Conservation (phyloP, 2,888 invertebrate genomes). For the Noctua comes region DNA sequence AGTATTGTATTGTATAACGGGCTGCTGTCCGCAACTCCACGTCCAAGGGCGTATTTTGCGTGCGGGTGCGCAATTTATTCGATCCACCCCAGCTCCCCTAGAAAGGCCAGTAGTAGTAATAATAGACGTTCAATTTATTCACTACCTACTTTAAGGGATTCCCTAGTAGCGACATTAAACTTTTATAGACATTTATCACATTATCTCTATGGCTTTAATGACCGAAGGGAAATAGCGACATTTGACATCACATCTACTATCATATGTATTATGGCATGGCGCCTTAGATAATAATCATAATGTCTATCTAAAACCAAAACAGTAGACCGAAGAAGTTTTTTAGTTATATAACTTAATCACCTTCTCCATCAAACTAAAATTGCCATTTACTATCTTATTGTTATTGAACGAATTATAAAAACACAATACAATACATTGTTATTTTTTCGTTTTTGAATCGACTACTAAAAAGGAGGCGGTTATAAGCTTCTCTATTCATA, state of each 20-base stretch:
- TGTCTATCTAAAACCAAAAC: background rate
- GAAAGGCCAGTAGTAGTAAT: background rate
- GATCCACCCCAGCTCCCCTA: too few species aligned
- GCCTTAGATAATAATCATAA: background rate
- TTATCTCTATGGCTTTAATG: background rate
- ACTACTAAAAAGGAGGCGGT: background rate
- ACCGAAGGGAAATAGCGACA: background rate
- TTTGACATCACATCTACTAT: slow-evolving; percentile 17
- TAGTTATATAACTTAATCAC: slow-evolving; percentile 14
- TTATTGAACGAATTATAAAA: slow-evolving; percentile 4
- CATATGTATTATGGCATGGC: background rate
- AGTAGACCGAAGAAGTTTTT: background rate
- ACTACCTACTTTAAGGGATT: background rate
- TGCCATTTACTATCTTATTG: background rate
- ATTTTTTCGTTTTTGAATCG: background rate
- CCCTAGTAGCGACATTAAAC: background rate
- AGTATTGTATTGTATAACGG: too few species aligned
- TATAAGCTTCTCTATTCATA: background rate
- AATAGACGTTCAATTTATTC: background rate
- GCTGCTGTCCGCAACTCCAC: too few species aligned
- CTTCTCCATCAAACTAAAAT: slow-evolving; percentile 4
- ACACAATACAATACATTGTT: slow-evolving; percentile 5
- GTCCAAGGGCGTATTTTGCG: too few species aligned
- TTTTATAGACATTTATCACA: background rate
- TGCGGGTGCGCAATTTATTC: too few species aligned